Conservation (phyloP, 2,797 vertebrate genomes). For the Ictinia mississippiensis region DNA sequence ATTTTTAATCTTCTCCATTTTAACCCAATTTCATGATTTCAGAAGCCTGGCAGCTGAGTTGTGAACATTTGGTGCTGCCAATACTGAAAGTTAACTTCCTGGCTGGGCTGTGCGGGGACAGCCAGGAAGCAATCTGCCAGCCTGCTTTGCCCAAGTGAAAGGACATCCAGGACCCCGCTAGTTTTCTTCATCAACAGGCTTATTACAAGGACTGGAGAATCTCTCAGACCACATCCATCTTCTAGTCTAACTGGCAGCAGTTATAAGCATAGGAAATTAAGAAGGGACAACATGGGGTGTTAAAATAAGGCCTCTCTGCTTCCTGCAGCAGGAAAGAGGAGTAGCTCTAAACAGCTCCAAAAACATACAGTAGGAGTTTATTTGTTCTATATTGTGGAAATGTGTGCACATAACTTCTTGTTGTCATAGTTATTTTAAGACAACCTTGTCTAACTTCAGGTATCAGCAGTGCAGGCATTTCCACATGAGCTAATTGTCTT, state of each 20-base stretch:
- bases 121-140: neutral
- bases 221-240: neutral
- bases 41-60: neutral
- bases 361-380: neutral
- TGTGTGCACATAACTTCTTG: neutral
- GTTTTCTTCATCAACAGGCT: neutral
- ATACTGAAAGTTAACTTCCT: neutral
- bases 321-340: neutral
- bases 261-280: neutral
- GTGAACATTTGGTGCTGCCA: conserved; percentile 34
- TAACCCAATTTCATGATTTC: neutral
- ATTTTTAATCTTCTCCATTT: neutral
- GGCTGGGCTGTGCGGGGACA: neutral
- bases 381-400: neutral
- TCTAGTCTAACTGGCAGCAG: neutral
- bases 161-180: neutral
- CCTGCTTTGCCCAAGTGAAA: rapidly evolving
- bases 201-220: neutral
- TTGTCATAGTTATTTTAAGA: neutral
- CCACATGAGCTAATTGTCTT: neutral
- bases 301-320: neutral
- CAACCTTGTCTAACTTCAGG: neutral
- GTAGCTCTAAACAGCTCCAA: neutral
- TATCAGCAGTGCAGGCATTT: neutral
- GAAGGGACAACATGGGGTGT: neutral